phyloP scores from a whole-genome alignment of 92 coral and sea anemone genomes.

The Porites rus region DNA sequence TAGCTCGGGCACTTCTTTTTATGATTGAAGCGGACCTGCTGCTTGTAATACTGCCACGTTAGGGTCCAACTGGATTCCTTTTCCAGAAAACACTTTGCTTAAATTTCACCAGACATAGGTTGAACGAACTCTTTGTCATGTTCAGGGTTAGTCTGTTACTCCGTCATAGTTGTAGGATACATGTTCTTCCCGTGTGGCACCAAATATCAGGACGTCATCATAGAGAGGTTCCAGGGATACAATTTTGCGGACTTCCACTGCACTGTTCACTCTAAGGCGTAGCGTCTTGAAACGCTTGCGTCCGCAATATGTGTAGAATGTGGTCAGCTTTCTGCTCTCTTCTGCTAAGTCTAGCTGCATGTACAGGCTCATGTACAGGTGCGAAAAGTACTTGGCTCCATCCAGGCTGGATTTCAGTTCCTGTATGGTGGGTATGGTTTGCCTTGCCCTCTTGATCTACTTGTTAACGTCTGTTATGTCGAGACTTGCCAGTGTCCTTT shows the following conservation, averaged over 20 bases:
- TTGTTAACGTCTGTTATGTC: slow-evolving; percentile 39
- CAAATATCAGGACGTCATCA: neutral
- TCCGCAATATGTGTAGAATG: slow-evolving; percentile 4
- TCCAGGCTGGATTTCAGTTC: slow-evolving; percentile 48
- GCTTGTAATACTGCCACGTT: slow-evolving; percentile 30
- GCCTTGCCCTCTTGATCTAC: slow-evolving; percentile 44
- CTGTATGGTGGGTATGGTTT: slow-evolving; percentile 44
- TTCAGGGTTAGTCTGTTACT: slow-evolving; percentile 5
- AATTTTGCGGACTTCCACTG: slow-evolving; percentile 58
- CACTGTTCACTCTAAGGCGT: slow-evolving; percentile 59
- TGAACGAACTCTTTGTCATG: neutral
- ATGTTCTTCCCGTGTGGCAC: neutral
- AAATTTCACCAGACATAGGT: slow-evolving; percentile 18
- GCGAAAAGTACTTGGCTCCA: slow-evolving; percentile 54
- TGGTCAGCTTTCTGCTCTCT: slow-evolving; percentile 28
- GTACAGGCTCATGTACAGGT: slow-evolving; percentile 54
- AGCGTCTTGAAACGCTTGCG: neutral
- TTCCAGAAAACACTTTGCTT: slow-evolving; percentile 35
- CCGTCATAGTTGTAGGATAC: slow-evolving; percentile 1
- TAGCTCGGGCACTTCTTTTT: slow-evolving; percentile 40
- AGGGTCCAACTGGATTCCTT: slow-evolving; percentile 38
- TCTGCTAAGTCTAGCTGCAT: slow-evolving; percentile 21
- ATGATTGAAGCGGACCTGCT: slow-evolving; percentile 3
- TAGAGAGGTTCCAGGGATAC: neutral
- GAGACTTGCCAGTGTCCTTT: neutral